Percentiles rank a stretch among this genome's conserved stretches.
These are phyloP conservation scores for Drosophila melanica DNA, from an alignment of 1,140 invertebrate species.

Conservation along the genomic window DNA sequence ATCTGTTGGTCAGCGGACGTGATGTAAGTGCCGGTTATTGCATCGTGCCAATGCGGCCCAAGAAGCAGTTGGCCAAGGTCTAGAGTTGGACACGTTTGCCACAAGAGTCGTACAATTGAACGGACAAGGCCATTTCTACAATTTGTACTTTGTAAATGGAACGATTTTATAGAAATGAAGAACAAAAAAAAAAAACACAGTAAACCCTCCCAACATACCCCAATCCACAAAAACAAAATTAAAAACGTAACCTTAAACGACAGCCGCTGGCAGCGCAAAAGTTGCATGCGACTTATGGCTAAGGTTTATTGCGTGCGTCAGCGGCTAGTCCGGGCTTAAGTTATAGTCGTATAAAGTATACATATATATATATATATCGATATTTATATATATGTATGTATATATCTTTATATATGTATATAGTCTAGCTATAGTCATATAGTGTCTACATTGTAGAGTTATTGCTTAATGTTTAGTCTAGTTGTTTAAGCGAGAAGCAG, in stretches of 20 bases:
- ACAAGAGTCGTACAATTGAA: slow-evolving; percentile 58
- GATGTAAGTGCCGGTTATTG: slow-evolving; percentile 96
- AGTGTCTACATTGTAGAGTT: slow-evolving; percentile 41
- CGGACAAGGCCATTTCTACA: slow-evolving; percentile 72
- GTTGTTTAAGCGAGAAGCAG: slow-evolving; percentile 58
- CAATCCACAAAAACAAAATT: slow-evolving; percentile 13
- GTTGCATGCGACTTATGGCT: slow-evolving; percentile 14
- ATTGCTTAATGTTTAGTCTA: slow-evolving; percentile 59
- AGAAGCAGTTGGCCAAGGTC: slow-evolving; percentile 80
- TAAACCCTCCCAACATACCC: not conserved
- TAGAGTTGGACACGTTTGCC: slow-evolving; percentile 51
- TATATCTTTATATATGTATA: slow-evolving; percentile 10
- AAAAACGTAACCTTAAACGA: slow-evolving; percentile 34
- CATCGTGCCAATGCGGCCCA: slow-evolving; percentile 88
- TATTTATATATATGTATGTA: slow-evolving; percentile 16
- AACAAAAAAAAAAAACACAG: slow-evolving; percentile 1
- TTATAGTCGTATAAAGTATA: slow-evolving; percentile 19
- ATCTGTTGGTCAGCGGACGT: slow-evolving; percentile 95
- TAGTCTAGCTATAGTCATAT: slow-evolving; percentile 36
- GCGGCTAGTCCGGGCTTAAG: slow-evolving; percentile 44
- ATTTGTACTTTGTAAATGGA: slow-evolving; percentile 83
- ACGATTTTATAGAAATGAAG: slow-evolving; percentile 77
- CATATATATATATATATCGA: slow-evolving; percentile 20
- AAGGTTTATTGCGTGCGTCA: not conserved
- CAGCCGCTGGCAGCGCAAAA: slow-evolving; percentile 12